These are phyloP conservation scores for Hylia prasina DNA, from an alignment of 2,113 vertebrate species.

Conservation along the genomic window DNA sequence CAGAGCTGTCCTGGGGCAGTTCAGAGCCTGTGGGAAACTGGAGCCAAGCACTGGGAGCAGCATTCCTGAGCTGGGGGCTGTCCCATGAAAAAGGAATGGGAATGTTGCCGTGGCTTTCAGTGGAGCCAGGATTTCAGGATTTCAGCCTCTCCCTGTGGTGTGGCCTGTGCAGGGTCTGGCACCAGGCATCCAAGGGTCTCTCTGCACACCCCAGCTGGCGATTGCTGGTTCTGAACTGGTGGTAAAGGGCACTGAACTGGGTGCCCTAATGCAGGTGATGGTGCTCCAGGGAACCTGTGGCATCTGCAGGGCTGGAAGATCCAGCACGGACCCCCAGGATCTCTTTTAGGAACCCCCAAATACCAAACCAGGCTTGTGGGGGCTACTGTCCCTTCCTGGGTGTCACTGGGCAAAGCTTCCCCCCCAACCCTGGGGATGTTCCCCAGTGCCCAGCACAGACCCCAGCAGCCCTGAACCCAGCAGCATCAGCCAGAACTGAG, in stretches of 20 bases:
- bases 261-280: not conserved
- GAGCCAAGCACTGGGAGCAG: rapidly evolving
- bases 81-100: rapidly evolving
- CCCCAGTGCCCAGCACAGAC: not conserved
- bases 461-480: not conserved
- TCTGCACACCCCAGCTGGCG: not conserved
- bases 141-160: not conserved
- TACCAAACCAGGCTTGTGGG: not conserved
- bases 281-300: not conserved
- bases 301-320: not conserved
- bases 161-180: not conserved
- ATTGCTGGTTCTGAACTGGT: not conserved
- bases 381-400: not conserved
- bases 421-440: too few species aligned
- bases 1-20: not conserved
- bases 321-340: not conserved
- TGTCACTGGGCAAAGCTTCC: not conserved
- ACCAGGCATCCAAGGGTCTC: not conserved
- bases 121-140: not conserved
- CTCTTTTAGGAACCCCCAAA: not conserved
- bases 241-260: not conserved
- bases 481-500: not conserved
- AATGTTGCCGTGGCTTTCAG: not conserved
- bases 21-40: not conserved
- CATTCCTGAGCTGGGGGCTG: not conserved